Conservation (phyloP, 2,888 invertebrate genomes). For the Eupithecia centaureata region DNA sequence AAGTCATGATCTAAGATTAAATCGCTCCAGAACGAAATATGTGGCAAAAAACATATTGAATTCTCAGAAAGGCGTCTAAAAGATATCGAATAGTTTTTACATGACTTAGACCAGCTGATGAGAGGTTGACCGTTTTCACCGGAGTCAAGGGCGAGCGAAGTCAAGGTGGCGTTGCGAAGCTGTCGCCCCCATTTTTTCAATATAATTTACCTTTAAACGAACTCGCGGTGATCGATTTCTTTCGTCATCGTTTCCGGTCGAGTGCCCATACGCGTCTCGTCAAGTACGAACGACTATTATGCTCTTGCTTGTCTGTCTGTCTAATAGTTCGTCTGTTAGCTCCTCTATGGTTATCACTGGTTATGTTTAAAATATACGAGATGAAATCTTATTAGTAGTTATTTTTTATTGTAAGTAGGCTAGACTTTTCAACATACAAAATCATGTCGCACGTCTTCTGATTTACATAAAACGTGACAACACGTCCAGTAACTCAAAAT, state of each 20-base stretch:
- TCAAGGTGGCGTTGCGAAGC: conserved; percentile 78
- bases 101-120: conserved; percentile 46
- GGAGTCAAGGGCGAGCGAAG: conserved; percentile 75
- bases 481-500: not conserved
- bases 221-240: conserved; percentile 71
- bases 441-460: not conserved
- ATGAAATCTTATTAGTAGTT: too few relatives aligned
- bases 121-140: conserved; percentile 68
- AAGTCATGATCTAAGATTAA: not conserved
- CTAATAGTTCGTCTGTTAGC: not conserved
- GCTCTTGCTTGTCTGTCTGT: not conserved
- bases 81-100: conserved; percentile 29
- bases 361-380: not conserved
- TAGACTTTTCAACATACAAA: not conserved
- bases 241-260: conserved; percentile 75
- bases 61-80: conserved; percentile 11
- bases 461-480: conserved; percentile 1
- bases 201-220: conserved; percentile 66
- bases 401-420: too few relatives aligned
- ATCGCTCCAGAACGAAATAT: not conserved
- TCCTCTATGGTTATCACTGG: not conserved
- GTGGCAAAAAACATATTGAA: conserved; percentile 1
- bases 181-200: conserved; percentile 72
- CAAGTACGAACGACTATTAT: conserved; percentile 19
- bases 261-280: conserved; percentile 57